A percentile compares a stretch with the other conserved stretches of the same genome.
Conservation (phyloP, 2,888 invertebrate genomes). For the Helobdella robusta region DNA sequence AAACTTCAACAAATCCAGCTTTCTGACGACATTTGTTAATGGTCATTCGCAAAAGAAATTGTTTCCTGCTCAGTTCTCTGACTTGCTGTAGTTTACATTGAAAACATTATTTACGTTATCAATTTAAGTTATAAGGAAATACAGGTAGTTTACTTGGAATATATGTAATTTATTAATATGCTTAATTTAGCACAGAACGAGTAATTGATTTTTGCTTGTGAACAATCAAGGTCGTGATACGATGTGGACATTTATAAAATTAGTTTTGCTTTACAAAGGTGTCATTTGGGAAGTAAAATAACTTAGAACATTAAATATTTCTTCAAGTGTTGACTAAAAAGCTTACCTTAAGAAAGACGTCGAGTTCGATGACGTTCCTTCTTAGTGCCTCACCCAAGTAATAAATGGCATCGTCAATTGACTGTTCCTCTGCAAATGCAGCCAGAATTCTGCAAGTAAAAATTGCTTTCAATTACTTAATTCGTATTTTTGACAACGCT, state of each 20-base stretch:
- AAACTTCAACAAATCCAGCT: slow-evolving; percentile 58
- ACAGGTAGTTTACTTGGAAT: too few species aligned
- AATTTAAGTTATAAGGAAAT: too few species aligned
- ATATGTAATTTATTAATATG: background rate
- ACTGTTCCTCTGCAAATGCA: slow-evolving; percentile 93
- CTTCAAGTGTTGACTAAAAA: too few species aligned
- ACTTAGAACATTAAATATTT: too few species aligned
- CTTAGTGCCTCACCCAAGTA: slow-evolving; percentile 89
- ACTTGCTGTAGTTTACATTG: slow-evolving; percentile 76
- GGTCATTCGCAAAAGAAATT: slow-evolving; percentile 85
- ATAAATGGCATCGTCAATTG: slow-evolving; percentile 94
- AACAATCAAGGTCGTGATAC: too few species aligned
- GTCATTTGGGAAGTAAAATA: too few species aligned
- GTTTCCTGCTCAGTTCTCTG: slow-evolving; percentile 81
- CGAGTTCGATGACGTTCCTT: slow-evolving; percentile 82
- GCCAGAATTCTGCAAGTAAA: slow-evolving; percentile 66
- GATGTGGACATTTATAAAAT: too few species aligned
- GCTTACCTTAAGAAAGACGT: slow-evolving; percentile 76
- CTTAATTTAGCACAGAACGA: background rate
- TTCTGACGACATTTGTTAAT: slow-evolving; percentile 95
- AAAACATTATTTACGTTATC: too few species aligned
- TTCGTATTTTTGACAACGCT: too few species aligned
- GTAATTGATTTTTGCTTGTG: too few species aligned
- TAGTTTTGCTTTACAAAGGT: too few species aligned
- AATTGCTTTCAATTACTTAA: background rate